Evolutionary conservation across 2,797 vertebrate species (phyloP), one percentile per base, ranked within the genome.

Genomic region (Pagetopsis macropterus): DNA sequence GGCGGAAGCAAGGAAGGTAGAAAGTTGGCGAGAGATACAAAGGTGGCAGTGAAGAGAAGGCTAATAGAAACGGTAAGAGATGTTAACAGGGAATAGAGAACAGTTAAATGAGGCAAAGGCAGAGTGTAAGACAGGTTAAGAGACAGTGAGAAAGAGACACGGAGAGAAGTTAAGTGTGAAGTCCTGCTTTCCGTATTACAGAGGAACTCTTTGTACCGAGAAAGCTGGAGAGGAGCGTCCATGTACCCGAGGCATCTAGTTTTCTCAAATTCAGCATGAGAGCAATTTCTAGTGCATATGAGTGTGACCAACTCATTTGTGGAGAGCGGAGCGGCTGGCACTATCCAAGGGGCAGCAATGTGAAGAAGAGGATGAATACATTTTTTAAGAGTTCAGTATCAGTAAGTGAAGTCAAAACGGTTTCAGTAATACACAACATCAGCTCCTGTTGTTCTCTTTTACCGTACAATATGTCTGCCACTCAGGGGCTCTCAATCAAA

Each of bases 91-190:
- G 65, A 83, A 82, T 1, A 44, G 51, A 75, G 56, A 76, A 66
- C 80, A 83, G 86, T 89, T 87, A 88, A 89, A 74, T 86, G 84
- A 79, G 37, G 54, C 70, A 74, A 51, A 59, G 40, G 50, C 60
- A 72, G 60, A 68, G 66, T 45, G 33, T 41, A 19, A 27, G 40
- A 65, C 33, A 37, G 8, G 33, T 37, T 37, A 9, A 37, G 33
- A 37, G 33, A 9, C 33, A 37, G 8, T 37, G 33, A 9, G 33
- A 37, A 37, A 7, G 33, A 37, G 6, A 37, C 33, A 37, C 9
- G n/a, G 55, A 66, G 58, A 50, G 68, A 67, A 72, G 62, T 66
- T 75, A 21, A 81, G 76, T 61, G 78, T 62, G 52, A 82, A 79
- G 48, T 52, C 76, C 72, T 50, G 56, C 71, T 85, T 65, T 76